These are phyloP conservation scores for Bombus confusus DNA, from an alignment of 1,140 invertebrate species.

Conservation along the genomic window DNA sequence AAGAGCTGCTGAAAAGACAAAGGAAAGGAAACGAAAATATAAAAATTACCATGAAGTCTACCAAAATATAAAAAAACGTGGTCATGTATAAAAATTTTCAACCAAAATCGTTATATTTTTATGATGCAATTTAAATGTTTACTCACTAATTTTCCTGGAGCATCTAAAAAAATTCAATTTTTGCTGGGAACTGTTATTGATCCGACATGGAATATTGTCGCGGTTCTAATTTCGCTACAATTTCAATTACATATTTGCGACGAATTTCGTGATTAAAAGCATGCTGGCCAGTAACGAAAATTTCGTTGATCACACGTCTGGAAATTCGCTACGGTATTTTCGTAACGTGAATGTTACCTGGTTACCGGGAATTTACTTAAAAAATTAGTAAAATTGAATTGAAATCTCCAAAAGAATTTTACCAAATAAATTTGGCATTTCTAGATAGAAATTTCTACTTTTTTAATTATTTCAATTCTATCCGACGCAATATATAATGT, in stretches of 20 bases:
- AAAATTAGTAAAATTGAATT: not conserved
- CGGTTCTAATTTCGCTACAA: not conserved
- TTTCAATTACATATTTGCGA: not conserved
- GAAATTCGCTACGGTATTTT: conserved; percentile 1
- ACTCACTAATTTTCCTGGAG: no score
- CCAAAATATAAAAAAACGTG: no score
- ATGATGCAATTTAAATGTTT: no score
- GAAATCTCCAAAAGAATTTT: no score
- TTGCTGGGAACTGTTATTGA: not conserved
- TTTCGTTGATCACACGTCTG: not conserved
- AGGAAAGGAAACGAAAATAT: no score
- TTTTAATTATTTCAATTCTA: not conserved
- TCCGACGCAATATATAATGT: no score
- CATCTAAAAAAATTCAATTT: not conserved
- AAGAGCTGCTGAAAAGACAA: no score
- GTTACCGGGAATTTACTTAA: not conserved
- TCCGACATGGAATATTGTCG: not conserved
- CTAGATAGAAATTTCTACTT: not conserved
- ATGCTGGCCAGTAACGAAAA: not conserved
- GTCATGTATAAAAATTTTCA: no score
- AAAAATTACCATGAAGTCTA: no score
- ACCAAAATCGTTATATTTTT: no score
- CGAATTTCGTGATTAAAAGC: conserved; percentile 10
- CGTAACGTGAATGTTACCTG: not conserved
- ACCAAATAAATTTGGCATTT: not conserved